Conservation (phyloP, 1,140 invertebrate genomes). For the Zaprionus gabonicus region DNA sequence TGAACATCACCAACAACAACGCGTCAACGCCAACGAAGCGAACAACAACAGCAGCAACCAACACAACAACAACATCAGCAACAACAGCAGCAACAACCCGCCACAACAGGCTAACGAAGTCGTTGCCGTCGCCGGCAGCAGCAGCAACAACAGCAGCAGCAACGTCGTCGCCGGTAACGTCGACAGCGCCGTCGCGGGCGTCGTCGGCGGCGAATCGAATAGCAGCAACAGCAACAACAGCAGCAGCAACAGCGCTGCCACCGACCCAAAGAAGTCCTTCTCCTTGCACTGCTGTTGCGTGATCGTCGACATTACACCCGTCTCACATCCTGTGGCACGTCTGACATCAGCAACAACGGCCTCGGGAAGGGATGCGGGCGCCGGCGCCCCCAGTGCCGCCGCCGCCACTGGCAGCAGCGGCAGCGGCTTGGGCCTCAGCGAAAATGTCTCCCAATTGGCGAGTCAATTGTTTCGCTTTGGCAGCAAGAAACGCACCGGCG, state of each 20-base stretch:
- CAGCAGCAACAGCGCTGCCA: constrained; percentile 58
- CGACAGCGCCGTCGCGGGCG: constrained; percentile 3
- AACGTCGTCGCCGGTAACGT: constrained; percentile 2
- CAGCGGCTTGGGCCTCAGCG: constrained; percentile 78
- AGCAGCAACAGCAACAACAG: constrained; percentile 51
- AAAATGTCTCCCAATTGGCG: constrained; percentile 80
- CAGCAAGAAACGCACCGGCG: constrained; percentile 75
- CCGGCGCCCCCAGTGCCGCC: constrained; percentile 42
- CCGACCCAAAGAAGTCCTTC: constrained; percentile 83
- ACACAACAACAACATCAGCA: constrained; percentile 12
- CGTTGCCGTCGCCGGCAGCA: neutral
- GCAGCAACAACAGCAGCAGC: constrained; percentile 18
- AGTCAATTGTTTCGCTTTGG: constrained; percentile 82
- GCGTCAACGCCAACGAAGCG: constrained; percentile 8
- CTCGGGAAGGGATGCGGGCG: constrained; percentile 83
- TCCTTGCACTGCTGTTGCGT: constrained; percentile 85
- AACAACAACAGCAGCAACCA: constrained; percentile 53
- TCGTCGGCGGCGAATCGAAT: constrained; percentile 23
- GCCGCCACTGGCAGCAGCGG: constrained; percentile 74
- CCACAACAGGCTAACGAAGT: constrained; percentile 4
- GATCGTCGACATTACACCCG: constrained; percentile 84
- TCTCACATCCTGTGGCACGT: constrained; percentile 78
- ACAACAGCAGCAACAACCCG: constrained; percentile 1
- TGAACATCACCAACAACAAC: constrained; percentile 7
- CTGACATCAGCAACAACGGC: constrained; percentile 84